A percentile compares a stretch with the other conserved stretches of the same genome.
These are phyloP conservation scores for Stegodyphus mimosarum DNA, from an alignment of 1,140 invertebrate genomes.

Conservation along the genomic window DNA sequence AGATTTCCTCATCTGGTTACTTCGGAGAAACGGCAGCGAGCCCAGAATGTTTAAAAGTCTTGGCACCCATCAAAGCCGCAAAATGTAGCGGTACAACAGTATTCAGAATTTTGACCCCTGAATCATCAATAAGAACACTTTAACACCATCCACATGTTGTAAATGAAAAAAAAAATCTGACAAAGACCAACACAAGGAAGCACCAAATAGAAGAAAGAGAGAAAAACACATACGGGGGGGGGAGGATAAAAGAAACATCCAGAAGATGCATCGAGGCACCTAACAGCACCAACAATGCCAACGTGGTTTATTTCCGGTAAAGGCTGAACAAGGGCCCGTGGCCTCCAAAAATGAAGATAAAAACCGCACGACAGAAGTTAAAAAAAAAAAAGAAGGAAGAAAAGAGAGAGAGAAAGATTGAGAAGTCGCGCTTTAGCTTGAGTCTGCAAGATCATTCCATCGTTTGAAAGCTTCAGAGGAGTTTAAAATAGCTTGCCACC, in stretches of 20 bases:
- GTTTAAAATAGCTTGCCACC: constrained; percentile 24
- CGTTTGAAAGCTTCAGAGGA: constrained; percentile 9
- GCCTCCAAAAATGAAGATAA: constrained; percentile 14
- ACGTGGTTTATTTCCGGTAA: constrained; percentile 41
- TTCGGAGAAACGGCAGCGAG: too few species aligned
- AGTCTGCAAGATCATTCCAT: background rate
- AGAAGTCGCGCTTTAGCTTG: constrained; percentile 1
- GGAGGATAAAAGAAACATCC: background rate
- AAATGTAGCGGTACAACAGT: background rate
- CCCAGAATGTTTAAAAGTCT: background rate
- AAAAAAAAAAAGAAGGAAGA: background rate
- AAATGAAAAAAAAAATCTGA: background rate
- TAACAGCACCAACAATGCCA: constrained; percentile 27
- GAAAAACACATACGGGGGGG: background rate
- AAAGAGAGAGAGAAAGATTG: background rate
- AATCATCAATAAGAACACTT: constrained; percentile 28
- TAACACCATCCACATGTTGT: constrained; percentile 39
- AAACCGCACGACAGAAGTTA: background rate
- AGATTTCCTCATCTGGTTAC: too few species aligned
- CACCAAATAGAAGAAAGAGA: constrained; percentile 1
- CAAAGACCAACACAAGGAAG: too few species aligned
- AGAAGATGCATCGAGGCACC: background rate
- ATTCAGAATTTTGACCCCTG: constrained; percentile 28
- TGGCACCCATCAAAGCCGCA: constrained; percentile 6
- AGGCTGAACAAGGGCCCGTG: constrained; percentile 2